Base-by-base conservation (phyloP, 2,113 vertebrate genomes). In the Stigmatopora nigra region DNA sequence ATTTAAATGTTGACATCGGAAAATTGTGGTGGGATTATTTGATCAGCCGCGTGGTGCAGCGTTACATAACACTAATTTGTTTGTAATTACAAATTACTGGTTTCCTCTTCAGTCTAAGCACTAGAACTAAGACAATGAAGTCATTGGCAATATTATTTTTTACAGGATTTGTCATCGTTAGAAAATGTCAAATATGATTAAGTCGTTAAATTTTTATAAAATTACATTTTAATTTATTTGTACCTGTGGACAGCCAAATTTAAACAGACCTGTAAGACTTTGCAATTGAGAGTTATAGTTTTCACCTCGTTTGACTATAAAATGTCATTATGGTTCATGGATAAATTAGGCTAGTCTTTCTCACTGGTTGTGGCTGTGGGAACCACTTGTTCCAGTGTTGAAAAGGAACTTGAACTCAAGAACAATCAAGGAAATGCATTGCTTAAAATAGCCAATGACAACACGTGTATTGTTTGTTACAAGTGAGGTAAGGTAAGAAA, bases 1-100 rank as follows among this genome's bases (percentile, higher is more conserved):
- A 22, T 61, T 61, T 8, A 20, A 13, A 19, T 3, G 52, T 41
- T 52, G 36, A 47, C 8, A 53, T 51, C 3, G 20, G n/a, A 35
- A 57, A 22, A 22, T 22, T 47, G 2, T 36, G 22, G 36, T 31
- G 2, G 10, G 22, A 16, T 22, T 7, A 1, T 0, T n/a, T 35
- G 15, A 3, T 71, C 65, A 75, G 75, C 66, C 69, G 72, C 78
- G 67, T 69, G 69, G 57, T 47, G 56, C 20, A 2, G 70, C 74
- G 71, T 87, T 83, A 81, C 79, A 77, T 86, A 84, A 86, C 60
- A 20, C 14, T 15, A 3, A 78, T 69, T 69, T 84, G 82, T 84
- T 84, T 74, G 76, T 81, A 86, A 84, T 83, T 85, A 78, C 46
- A 20, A 53, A 65, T 67, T 67, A 72, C n/a, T 11, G 60, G 25